Evolutionary conservation across 1,140 invertebrate species (phyloP).

Genomic region (Zaprionus davidi): DNA sequence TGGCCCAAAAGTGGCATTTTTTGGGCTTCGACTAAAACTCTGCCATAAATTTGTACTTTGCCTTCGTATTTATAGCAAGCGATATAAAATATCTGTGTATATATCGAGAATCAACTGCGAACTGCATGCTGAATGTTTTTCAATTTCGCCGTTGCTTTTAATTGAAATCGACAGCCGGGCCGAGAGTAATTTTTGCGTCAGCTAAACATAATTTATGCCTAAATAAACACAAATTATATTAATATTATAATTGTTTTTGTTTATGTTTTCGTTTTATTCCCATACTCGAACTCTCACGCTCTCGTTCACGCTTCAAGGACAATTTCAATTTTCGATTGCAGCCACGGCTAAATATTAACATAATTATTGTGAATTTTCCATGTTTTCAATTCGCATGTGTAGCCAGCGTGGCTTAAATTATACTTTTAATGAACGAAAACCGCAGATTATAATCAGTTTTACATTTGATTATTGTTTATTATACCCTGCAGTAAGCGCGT

Average conservation of each 20-base stretch:
- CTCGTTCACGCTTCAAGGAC: slow-evolving; percentile 41
- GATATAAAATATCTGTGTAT: not conserved
- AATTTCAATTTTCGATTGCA: slow-evolving; percentile 26
- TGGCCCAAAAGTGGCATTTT: slow-evolving; percentile 33
- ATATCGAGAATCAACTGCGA: slow-evolving; percentile 46
- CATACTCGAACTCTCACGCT: slow-evolving; percentile 5
- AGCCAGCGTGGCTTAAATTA: slow-evolving; percentile 33
- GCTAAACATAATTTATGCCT: slow-evolving; percentile 63
- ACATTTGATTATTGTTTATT: slow-evolving; percentile 37
- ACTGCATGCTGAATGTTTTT: slow-evolving; percentile 47
- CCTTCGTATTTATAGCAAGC: not conserved
- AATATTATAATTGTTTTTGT: slow-evolving; percentile 36
- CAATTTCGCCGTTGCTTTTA: slow-evolving; percentile 51
- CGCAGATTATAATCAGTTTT: slow-evolving; percentile 42
- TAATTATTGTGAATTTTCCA: slow-evolving; percentile 40
- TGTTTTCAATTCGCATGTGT: slow-evolving; percentile 21
- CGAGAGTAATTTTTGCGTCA: slow-evolving; percentile 27
- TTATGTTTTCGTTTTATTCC: not conserved
- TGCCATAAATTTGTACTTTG: slow-evolving; percentile 28
- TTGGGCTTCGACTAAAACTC: slow-evolving; percentile 58
- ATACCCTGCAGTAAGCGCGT: not conserved
- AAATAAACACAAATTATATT: slow-evolving; percentile 78
- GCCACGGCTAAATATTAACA: slow-evolving; percentile 44
- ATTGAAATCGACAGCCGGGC: slow-evolving; percentile 61
- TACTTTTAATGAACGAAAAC: slow-evolving; percentile 21